These are phyloP conservation scores for Pachycephala philippinensis DNA, from an alignment of 2,113 vertebrate genomes.

Conservation along the genomic window DNA sequence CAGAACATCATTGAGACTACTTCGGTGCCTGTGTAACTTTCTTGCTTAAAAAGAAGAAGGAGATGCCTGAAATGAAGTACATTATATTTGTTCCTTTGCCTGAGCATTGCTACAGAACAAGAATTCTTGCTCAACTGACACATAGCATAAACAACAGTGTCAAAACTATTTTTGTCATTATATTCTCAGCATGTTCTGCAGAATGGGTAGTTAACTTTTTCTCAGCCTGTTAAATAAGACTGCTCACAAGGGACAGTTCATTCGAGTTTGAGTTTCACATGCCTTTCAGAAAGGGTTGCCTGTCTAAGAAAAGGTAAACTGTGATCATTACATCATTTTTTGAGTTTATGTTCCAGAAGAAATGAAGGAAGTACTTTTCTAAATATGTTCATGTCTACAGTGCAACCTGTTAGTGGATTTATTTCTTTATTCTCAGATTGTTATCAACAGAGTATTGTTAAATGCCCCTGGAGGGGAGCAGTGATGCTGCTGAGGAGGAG, in stretches of 20 bases:
- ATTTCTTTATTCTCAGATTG: background rate
- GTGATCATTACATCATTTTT: background rate
- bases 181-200: background rate
- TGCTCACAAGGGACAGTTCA: background rate
- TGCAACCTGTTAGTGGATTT: background rate
- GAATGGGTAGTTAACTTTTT: background rate
- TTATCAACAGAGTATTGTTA: background rate
- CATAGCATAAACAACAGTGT: background rate
- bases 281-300: background rate
- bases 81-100: background rate
- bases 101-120: background rate
- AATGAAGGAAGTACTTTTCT: background rate
- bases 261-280: background rate
- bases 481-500: background rate
- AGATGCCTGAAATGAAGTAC: background rate
- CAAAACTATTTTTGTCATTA: background rate
- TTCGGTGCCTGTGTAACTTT: background rate
- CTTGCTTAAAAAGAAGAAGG: background rate
- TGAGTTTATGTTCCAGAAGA: background rate
- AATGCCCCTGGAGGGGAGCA: background rate
- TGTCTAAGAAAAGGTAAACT: background rate
- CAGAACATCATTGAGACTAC: background rate
- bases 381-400: background rate
- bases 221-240: background rate
- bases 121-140: background rate